These are phyloP conservation scores for Drosophila sturtevanti DNA, from an alignment of 1,140 invertebrate species.

Conservation along the genomic window DNA sequence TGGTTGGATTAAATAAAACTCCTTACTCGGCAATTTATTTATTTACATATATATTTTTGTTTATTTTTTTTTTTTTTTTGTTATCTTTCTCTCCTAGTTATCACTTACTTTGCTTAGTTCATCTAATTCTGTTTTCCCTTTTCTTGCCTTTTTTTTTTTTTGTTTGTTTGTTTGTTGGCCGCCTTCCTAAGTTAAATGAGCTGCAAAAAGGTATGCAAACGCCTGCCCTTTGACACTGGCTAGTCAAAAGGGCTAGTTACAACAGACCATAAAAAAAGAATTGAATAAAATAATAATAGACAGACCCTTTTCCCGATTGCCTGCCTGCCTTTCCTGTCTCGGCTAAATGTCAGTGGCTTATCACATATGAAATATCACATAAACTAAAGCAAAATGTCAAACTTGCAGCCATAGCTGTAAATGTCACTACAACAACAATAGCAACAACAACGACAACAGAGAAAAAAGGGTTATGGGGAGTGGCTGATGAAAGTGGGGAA, in stretches of 20 bases:
- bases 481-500: neutral
- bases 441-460: no score
- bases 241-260: slow-evolving; percentile 2
- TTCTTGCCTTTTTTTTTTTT: neutral
- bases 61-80: neutral
- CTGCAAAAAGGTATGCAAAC: slow-evolving; percentile 20
- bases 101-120: slow-evolving; percentile 19
- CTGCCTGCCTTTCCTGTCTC: neutral
- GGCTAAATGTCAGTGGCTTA: slow-evolving; percentile 66
- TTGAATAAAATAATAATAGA: slow-evolving; percentile 12
- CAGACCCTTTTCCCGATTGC: slow-evolving; percentile 1
- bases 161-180: neutral
- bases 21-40: neutral
- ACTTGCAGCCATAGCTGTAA: slow-evolving; percentile 54
- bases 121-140: slow-evolving; percentile 7
- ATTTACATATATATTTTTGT: no score
- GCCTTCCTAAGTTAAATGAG: slow-evolving; percentile 7
- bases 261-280: neutral
- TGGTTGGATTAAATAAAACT: neutral
- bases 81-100: slow-evolving; percentile 8
- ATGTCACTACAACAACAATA: slow-evolving; percentile 27
- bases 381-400: slow-evolving; percentile 79
- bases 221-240: slow-evolving; percentile 11
- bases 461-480: slow-evolving; percentile 54
- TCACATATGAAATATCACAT: slow-evolving; percentile 77